phyloP scores from a whole-genome alignment of 2,113 vertebrate genomes.

The Serinus canaria region DNA sequence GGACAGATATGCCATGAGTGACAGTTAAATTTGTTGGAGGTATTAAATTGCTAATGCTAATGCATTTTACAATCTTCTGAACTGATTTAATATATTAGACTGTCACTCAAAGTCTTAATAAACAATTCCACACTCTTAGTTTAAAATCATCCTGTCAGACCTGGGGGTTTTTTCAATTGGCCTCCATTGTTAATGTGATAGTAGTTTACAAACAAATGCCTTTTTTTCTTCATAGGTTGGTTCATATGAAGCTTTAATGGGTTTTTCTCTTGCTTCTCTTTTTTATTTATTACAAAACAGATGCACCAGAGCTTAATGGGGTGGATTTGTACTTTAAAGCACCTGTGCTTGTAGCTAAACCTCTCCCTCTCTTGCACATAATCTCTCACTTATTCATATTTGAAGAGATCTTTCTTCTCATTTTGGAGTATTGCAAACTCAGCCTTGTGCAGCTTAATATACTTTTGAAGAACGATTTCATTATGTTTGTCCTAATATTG shows the following conservation, averaged over 20 bases:
- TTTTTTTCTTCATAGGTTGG: conserved; percentile 35
- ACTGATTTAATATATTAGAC: conserved; percentile 81
- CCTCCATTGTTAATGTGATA: conserved; percentile 59
- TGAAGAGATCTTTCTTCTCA: conserved; percentile 24
- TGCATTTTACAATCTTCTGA: conserved; percentile 79
- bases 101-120: conserved; percentile 81
- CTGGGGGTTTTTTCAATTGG: conserved; percentile 62
- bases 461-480: conserved; percentile 46
- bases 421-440: conserved; percentile 40
- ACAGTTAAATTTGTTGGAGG: conserved; percentile 81
- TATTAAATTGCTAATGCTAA: conserved; percentile 83
- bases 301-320: not conserved
- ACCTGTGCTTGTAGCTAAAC: conserved; percentile 43
- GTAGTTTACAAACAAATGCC: conserved; percentile 74
- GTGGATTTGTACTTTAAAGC: conserved; percentile 42
- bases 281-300: conserved; percentile 56
- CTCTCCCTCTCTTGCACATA: conserved; percentile 31
- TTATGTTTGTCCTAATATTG: conserved; percentile 17
- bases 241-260: conserved; percentile 54
- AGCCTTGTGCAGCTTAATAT: conserved; percentile 25
- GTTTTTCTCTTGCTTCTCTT: conserved; percentile 44
- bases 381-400: conserved; percentile 14
- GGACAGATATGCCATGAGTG: conserved; percentile 75
- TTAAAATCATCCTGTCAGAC: conserved; percentile 73
- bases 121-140: conserved; percentile 72